Evolutionary conservation across 2,888 invertebrate genomes (phyloP), one percentile per base, ranked within the genome.

Genomic region (Hydroisotoma schaefferi): DNA sequence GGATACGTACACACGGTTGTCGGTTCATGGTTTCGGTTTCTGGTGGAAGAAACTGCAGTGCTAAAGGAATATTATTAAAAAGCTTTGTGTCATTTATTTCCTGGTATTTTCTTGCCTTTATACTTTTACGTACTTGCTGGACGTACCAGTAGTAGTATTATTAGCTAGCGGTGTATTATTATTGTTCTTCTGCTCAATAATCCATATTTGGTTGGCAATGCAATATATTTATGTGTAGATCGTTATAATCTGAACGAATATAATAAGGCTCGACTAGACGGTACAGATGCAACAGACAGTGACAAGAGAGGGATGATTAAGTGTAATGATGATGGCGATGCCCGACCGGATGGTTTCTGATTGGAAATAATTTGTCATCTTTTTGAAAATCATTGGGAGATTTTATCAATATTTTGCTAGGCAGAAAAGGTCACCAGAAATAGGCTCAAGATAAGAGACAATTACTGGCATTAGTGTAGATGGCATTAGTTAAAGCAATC

Each of bases 281-380:
- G 51, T 33, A 52, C 51, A 52, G 51, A 52, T 52, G 51, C 33
- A 52, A 52, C 28, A 20, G 51, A 52, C 51, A 33, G 51, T 3
- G 46, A 46, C 46, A 46, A 46, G 46, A 37, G n/a, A n/a, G 51
- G 28, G 12, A 52, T 52, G 51, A 52, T 52, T 52, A 52, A 52
- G 51, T 52, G 37, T 52, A 52, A 52, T 52, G 51, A 52, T 37
- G 51, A 52, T 52, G 37, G 51, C 20, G 29, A 37, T 49, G n/a
- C n/a, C n/a, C n/a, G n/a, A n/a, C n/a, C n/a, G n/a, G n/a, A 15
- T 40, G 40, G 40, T 40, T 40, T 40, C 20, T 15, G 40, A 20
- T 40, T 40, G 15, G 40, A 40, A n/a, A n/a, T n/a, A n/a, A 40
- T 40, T 40, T 40, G 40, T 40, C 40, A 40, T 40, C 40, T 40